phyloP scores from a whole-genome alignment of 35 echinoderm and acorn worm species.

The Heliocidaris erythrogramma region DNA sequence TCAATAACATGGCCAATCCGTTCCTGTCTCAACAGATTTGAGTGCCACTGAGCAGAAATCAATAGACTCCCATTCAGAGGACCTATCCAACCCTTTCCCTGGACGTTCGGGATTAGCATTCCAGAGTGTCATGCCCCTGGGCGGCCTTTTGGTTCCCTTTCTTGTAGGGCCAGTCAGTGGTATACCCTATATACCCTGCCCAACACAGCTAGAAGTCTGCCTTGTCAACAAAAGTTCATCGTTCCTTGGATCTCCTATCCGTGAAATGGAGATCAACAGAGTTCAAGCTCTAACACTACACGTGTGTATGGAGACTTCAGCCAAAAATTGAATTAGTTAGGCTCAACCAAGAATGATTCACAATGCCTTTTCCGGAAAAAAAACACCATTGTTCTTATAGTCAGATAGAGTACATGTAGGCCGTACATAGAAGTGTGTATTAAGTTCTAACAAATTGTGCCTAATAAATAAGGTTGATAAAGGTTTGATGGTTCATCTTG shows the following conservation, averaged over 20 bases:
- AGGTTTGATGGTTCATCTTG: too few species aligned
- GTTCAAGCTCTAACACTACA: background rate
- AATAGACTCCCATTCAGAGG: slow-evolving; percentile 3
- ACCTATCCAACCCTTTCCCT: background rate
- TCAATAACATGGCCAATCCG: background rate
- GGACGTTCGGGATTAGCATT: slow-evolving; percentile 51
- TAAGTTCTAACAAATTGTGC: too few species aligned
- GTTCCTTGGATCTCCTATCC: background rate
- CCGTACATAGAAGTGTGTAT: too few species aligned
- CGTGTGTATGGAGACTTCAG: background rate
- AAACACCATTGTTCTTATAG: too few species aligned
- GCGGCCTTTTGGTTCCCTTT: background rate
- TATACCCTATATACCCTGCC: background rate
- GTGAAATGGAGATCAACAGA: background rate
- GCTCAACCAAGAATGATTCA: too few species aligned
- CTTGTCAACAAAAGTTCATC: slow-evolving; percentile 17
- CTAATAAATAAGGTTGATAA: too few species aligned
- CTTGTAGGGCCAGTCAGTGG: background rate
- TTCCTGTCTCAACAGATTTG: background rate
- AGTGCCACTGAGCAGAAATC: background rate
- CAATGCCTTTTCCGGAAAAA: too few species aligned
- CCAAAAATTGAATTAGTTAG: too few species aligned
- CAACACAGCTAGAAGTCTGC: background rate
- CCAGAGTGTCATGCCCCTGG: slow-evolving; percentile 30
- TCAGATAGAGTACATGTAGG: too few species aligned